phyloP scores from a whole-genome alignment of 2,113 vertebrate species.

The Amazona vittata region DNA sequence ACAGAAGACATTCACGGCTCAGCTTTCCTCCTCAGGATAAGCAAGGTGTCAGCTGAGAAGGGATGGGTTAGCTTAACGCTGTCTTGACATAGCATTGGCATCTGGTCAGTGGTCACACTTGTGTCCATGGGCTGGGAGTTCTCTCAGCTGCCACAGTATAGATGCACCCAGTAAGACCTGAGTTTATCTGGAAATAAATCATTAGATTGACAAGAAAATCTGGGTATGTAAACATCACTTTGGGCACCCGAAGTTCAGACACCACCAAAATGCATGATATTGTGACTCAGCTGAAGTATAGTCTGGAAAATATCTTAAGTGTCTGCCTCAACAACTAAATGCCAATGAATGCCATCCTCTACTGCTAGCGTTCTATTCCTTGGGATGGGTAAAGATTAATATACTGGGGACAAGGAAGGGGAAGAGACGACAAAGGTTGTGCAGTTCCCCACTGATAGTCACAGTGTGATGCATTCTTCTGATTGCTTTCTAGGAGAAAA shows the following conservation, averaged over 20 bases:
- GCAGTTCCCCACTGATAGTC: not conserved
- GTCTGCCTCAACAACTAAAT: not conserved
- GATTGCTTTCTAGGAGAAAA: not conserved
- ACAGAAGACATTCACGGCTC: not conserved
- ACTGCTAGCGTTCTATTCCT: not conserved
- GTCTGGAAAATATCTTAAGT: not conserved
- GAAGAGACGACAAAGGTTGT: not conserved
- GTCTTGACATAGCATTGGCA: not conserved
- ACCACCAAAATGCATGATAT: not conserved
- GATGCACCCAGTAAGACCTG: not conserved
- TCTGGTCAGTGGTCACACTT: not conserved
- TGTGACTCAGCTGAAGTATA: not conserved
- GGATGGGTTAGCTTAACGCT: not conserved
- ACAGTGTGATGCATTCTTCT: not conserved
- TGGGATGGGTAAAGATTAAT: not conserved
- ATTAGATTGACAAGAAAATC: not conserved
- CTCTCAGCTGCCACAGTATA: not conserved
- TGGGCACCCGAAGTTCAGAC: not conserved
- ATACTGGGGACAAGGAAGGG: not conserved
- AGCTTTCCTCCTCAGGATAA: not conserved
- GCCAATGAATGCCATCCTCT: not conserved
- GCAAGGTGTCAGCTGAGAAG: not conserved
- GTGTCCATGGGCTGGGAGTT: not conserved
- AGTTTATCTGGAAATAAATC: not conserved
- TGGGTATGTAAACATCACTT: not conserved